phyloP scores from a whole-genome alignment of 2,113 vertebrate species.

The Odocoileus virginianus region DNA sequence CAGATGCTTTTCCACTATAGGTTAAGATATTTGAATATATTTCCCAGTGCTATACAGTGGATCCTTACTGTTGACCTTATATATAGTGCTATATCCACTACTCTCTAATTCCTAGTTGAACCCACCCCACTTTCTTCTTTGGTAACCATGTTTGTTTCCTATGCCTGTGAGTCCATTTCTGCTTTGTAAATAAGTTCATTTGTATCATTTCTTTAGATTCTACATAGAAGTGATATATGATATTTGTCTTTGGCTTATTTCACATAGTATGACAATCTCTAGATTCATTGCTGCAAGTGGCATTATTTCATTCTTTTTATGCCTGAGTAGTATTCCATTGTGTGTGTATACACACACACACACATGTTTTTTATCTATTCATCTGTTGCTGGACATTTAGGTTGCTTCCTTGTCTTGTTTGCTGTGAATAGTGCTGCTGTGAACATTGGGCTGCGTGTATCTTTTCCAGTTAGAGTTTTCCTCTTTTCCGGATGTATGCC shows the following conservation, averaged over 20 bases:
- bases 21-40: neutral
- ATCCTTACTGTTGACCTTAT: neutral
- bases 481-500: neutral
- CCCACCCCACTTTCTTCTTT: neutral
- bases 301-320: neutral
- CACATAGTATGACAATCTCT: neutral
- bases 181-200: neutral
- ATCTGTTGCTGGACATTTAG: neutral
- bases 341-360: neutral
- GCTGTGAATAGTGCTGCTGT: neutral
- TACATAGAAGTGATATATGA: neutral
- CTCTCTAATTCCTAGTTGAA: neutral
- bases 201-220: neutral
- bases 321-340: neutral
- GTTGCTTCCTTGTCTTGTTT: neutral
- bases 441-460: neutral
- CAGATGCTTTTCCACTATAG: neutral
- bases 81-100: neutral
- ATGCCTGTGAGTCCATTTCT: neutral
- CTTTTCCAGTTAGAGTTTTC: neutral
- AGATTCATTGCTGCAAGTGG: neutral
- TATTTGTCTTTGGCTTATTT: neutral
- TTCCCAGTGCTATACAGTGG: neutral
- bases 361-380: neutral
- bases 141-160: neutral